These are phyloP conservation scores for Syrmaticus mikado DNA, from an alignment of 2,113 vertebrate species.

Conservation along the genomic window DNA sequence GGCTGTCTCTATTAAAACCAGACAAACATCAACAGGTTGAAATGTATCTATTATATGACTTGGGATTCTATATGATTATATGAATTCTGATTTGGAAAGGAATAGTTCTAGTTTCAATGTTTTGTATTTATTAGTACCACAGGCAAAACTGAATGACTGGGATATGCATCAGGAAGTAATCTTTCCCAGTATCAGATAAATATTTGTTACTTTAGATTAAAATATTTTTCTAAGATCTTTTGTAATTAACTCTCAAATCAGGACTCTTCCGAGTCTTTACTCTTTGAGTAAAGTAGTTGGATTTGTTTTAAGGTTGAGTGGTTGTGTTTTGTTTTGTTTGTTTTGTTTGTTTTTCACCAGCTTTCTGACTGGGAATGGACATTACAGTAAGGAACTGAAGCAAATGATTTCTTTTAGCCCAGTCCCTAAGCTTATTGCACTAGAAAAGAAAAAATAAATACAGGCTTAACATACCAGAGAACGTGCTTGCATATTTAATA, in stretches of 20 bases:
- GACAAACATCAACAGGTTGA: fast-evolving
- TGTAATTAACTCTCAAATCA: neutral
- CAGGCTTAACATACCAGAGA: neutral
- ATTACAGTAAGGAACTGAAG: neutral
- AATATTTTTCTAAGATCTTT: neutral
- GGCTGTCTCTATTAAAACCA: neutral
- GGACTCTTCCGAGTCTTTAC: neutral
- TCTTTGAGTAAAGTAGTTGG: neutral
- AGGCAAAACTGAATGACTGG: neutral
- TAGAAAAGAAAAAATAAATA: neutral
- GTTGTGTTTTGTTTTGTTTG: neutral
- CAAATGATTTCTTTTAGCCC: fast-evolving
- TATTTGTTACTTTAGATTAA: neutral
- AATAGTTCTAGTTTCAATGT: neutral
- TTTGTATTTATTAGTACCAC: neutral
- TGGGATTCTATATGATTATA: neutral
- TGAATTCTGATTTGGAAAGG: neutral
- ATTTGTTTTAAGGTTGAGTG: neutral
- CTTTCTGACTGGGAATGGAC: neutral
- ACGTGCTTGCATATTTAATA: neutral
- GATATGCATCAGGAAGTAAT: neutral
- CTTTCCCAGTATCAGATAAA: neutral
- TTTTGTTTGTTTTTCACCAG: neutral
- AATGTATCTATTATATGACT: neutral
- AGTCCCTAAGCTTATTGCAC: fast-evolving